Percentiles rank a stretch among this genome's conserved stretches.
phyloP scores from a whole-genome alignment of 2,113 vertebrate species.

The Microcebus tavaratra region DNA sequence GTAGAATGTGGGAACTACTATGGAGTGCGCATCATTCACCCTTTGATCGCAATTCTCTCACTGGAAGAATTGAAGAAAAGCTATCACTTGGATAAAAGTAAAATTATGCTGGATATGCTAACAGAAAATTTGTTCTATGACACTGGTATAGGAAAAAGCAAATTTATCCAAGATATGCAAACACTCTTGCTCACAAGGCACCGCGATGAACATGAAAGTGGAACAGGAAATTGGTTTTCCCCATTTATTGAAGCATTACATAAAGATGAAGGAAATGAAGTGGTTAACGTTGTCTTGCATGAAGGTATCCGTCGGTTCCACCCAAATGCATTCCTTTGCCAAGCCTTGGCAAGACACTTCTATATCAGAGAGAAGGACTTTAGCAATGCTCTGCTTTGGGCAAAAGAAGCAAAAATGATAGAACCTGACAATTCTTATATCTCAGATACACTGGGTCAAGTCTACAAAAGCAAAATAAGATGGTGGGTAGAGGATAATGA shows the following conservation, averaged over 20 bases:
- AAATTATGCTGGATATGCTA: slow-evolving; percentile 83
- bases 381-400: slow-evolving; percentile 80
- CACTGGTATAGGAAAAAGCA: slow-evolving; percentile 82
- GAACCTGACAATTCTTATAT: slow-evolving; percentile 86
- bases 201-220: slow-evolving; percentile 76
- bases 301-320: slow-evolving; percentile 82
- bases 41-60: slow-evolving; percentile 83
- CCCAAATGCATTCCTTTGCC: slow-evolving; percentile 85
- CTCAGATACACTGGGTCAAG: slow-evolving; percentile 89
- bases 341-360: slow-evolving; percentile 89
- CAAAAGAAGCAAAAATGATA: slow-evolving; percentile 82
- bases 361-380: slow-evolving; percentile 88
- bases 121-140: slow-evolving; percentile 84
- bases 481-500: slow-evolving; percentile 69
- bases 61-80: slow-evolving; percentile 84
- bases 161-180: slow-evolving; percentile 83
- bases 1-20: slow-evolving; percentile 76
- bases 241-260: slow-evolving; percentile 88
- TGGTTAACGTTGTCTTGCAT: slow-evolving; percentile 78
- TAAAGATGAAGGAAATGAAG: slow-evolving; percentile 78
- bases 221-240: slow-evolving; percentile 85
- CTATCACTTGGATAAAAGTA: slow-evolving; percentile 81
- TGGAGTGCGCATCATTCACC: slow-evolving; percentile 85
- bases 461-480: slow-evolving; percentile 88
- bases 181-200: slow-evolving; percentile 87